Base-by-base conservation (phyloP, 2,888 invertebrate genomes). In the Pilophorus perplexus region DNA sequence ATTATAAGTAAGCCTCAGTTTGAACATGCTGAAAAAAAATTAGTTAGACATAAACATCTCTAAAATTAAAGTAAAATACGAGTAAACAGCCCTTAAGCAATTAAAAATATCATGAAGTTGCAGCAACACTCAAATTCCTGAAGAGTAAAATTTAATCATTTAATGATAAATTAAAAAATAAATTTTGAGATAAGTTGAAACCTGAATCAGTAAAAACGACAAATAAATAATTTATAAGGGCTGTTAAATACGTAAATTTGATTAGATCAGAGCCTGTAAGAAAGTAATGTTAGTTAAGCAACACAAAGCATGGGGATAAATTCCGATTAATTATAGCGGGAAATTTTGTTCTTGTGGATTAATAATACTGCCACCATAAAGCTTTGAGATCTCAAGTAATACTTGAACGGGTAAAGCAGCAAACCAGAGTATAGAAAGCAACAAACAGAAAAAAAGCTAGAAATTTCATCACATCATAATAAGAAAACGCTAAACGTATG, bases 321-420 rank as follows among this genome's bases (percentile, higher is more conserved):
- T 14, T 52, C 28, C 27, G 8, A 6, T 50, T 8, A 6, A 8
- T 22, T 50, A n/a, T n/a, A n/a, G n/a, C n/a, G n/a, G n/a, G n/a
- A n/a, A n/a, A n/a, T n/a, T n/a, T n/a, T n/a, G n/a, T n/a, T n/a
- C n/a, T n/a, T n/a, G n/a, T n/a, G n/a, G n/a, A n/a, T n/a, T n/a
- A n/a, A n/a, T 10, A 38, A 55, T 38, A 38, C 55, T 38, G 38
- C 55, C 55, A 55, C 55, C 55, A 20, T 38, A 38, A 55, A 55
- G 55, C 55, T 55, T 37, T 55, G 55, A 55, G 55, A 55, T 55
- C 55, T 55, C 55, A 22, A 33, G 38, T 33, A 55, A 37, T 38
- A 55, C 55, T 55, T 55, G 37, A 28, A 14, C 12, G 52, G 52
- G 14, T 25, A n/a, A 28, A 52, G 28, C 28, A n/a, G 52, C 12